These are phyloP conservation scores for Sterrhoptilus dennistouni DNA, from an alignment of 2,113 vertebrate genomes.

Conservation along the genomic window DNA sequence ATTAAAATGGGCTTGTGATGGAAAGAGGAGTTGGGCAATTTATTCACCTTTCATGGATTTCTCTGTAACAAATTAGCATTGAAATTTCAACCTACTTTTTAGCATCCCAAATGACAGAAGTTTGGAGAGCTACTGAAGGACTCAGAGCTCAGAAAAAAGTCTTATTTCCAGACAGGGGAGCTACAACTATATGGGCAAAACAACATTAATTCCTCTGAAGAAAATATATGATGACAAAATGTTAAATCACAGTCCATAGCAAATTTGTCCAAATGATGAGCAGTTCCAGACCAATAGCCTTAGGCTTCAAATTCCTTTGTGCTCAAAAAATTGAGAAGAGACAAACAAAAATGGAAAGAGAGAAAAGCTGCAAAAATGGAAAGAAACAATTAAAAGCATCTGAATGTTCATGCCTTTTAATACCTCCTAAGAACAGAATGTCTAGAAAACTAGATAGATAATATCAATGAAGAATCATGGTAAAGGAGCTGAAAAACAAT, in stretches of 20 bases:
- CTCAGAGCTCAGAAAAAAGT: neutral
- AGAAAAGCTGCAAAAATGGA: neutral
- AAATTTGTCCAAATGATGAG: conserved; percentile 7
- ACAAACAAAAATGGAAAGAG: neutral
- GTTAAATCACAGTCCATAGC: neutral
- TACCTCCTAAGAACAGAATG: neutral
- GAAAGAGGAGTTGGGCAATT: neutral
- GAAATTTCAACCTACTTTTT: conserved; percentile 9
- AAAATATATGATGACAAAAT: neutral
- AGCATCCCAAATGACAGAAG: neutral
- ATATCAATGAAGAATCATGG: neutral
- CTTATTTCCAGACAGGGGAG: neutral
- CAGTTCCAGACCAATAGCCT: conserved; percentile 6
- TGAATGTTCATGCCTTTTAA: neutral
- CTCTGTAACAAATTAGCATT: conserved; percentile 11
- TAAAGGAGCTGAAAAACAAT: neutral
- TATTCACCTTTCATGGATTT: conserved; percentile 31
- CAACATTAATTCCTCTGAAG: neutral
- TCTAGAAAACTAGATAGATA: neutral
- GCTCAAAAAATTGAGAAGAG: neutral
- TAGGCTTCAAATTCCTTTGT: neutral
- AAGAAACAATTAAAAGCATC: neutral
- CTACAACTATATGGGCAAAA: neutral
- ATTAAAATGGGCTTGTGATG: neutral
- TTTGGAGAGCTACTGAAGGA: neutral